Conservation (phyloP, 35 echinoderm and acorn worm genomes). For the Stichopus chloronotus region DNA sequence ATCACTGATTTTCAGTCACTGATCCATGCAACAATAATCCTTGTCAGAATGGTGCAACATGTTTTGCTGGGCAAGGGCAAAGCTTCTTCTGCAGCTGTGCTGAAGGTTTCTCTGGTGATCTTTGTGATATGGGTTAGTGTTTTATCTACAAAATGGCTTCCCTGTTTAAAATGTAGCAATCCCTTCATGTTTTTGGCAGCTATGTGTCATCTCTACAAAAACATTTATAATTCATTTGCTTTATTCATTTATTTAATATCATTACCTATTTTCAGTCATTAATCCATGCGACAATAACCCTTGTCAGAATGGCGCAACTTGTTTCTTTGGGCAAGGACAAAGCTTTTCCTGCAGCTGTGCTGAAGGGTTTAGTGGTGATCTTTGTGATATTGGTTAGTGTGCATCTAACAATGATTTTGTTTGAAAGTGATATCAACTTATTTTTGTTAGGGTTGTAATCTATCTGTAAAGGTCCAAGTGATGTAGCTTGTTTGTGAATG, state of each 20-base stretch:
- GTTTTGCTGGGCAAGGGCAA: no score
- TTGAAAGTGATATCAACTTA: not conserved
- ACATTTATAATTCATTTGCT: no score
- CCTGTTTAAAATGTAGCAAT: no score
- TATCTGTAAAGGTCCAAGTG: no score
- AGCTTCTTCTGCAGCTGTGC: not conserved
- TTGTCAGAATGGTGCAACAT: not conserved
- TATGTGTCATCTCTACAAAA: no score
- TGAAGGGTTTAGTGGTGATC: no score
- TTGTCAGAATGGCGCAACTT: constrained; percentile 13
- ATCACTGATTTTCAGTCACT: not conserved
- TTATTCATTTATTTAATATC: no score
- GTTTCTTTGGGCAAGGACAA: not conserved
- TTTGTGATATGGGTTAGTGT: no score
- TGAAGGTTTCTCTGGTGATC: not conserved
- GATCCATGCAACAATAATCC: not conserved
- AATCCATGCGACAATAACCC: not conserved
- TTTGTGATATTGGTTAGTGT: not conserved
- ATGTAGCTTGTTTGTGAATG: no score
- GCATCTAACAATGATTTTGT: no score
- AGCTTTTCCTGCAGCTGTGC: not conserved
- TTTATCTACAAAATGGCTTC: no score
- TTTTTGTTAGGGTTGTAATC: not conserved
- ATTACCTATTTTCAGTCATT: not conserved
- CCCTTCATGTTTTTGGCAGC: no score